Evolutionary conservation across 2,113 vertebrate species (phyloP), one percentile per base, ranked within the genome.

Genomic region (Megalops atlanticus): DNA sequence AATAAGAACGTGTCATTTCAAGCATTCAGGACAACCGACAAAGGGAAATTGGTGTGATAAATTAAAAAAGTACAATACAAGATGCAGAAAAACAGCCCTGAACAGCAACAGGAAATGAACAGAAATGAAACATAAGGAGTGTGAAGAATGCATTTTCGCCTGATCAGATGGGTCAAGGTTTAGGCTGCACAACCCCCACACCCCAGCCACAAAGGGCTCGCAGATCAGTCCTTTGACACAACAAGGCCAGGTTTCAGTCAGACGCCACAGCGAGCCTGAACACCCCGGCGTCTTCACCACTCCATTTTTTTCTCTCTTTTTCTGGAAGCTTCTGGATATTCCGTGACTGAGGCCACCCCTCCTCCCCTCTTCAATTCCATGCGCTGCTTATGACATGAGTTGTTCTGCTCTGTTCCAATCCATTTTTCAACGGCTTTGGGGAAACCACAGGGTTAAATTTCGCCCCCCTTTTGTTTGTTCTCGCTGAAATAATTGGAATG

Each of bases 401-500:
- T 64, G 58, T n/a, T n/a, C n/a, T 27, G 58, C 58, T 64, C 31
- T n/a, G 31, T 64, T 31, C 11, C 31, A n/a, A 8, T 36, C 10
- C 24, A n/a, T 1, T 74, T 74, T n/a, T 41, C 3, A 68, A 54
- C 18, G 16, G 77, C 64, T 74, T 16, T n/a, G 10, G 35, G 33
- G 45, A 78, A 47, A 41, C 35, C 35, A 40, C 47, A 38, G 27
- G 76, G 45, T 72, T 73, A 77, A 35, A 76, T 78, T 64, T 78
- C 33, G 58, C 36, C 71, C 10, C 18, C 70, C 58, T 40, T 35
- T 38, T 36, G 76, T 77, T 82, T 72, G 41, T 39, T 72, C 75
- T 52, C 24, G 21, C 39, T 72, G 75, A 31, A 52, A 49, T 79
- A 79, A 71, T 70, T 79, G 71, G 24, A 74, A 71, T 70, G 24